These are phyloP conservation scores for Podarcis lilfordi DNA, from an alignment of 2,797 vertebrate genomes.

Conservation along the genomic window DNA sequence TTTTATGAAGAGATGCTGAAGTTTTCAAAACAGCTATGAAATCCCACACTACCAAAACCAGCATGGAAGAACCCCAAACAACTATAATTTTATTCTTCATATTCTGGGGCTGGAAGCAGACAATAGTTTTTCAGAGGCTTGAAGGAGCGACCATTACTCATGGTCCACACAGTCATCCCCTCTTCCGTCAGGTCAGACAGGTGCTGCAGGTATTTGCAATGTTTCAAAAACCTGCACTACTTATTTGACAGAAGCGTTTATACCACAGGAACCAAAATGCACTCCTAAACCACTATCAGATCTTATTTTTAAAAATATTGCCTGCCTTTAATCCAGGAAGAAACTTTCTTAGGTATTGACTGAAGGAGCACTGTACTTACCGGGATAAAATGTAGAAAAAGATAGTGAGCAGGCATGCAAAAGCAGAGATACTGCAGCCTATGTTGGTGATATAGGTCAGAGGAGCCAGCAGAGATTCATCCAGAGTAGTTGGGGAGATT, in stretches of 20 bases:
- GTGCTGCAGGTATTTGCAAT: background rate
- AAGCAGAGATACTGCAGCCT: conserved; percentile 67
- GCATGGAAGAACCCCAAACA: too few species aligned
- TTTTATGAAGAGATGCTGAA: too few species aligned
- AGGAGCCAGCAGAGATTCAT: conserved; percentile 2
- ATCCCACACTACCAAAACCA: too few species aligned
- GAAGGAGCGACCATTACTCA: background rate
- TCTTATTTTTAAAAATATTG: background rate
- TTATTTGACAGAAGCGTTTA: background rate
- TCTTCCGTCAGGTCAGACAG: background rate
- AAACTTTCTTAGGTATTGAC: background rate
- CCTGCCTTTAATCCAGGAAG: background rate
- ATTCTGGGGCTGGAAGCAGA: background rate
- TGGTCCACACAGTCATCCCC: background rate
- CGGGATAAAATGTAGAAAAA: conserved; percentile 55
- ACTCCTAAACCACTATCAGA: background rate
- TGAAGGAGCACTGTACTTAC: conserved; percentile 30
- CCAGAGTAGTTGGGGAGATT: conserved; percentile 12
- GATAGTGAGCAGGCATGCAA: conserved; percentile 51
- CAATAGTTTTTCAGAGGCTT: background rate
- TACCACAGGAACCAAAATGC: background rate
- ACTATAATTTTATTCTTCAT: background rate
- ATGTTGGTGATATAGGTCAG: conserved; percentile 63
- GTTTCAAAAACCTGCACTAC: background rate
- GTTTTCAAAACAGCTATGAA: too few species aligned